Percentiles rank a stretch among this genome's conserved stretches.
These are phyloP conservation scores for Chaetodon trifasciatus DNA, from an alignment of 2,797 vertebrate genomes.

Conservation along the genomic window DNA sequence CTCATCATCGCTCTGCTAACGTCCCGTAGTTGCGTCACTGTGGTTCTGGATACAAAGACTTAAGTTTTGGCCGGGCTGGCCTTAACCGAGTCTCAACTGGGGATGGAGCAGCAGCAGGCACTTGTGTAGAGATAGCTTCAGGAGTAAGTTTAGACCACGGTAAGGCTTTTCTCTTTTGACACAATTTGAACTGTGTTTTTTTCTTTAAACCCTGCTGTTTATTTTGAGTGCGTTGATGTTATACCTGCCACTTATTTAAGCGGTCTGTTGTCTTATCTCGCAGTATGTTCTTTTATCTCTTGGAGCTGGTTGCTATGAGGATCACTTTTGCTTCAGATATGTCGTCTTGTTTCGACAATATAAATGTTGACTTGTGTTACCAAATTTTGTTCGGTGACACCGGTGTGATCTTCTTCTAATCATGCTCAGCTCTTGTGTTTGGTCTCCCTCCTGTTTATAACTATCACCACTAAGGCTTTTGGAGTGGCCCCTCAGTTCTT, in stretches of 20 bases:
- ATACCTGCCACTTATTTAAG: conserved; percentile 1
- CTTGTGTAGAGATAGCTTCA: conserved; percentile 48
- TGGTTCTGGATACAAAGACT: conserved; percentile 79
- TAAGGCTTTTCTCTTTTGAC: conserved; percentile 65
- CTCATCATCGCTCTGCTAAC: conserved; percentile 78
- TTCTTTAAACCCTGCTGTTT: conserved; percentile 4
- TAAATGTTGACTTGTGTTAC: neutral
- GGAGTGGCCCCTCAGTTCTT: conserved; percentile 45
- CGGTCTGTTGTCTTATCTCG: neutral
- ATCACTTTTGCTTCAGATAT: neutral
- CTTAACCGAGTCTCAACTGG: conserved; percentile 66
- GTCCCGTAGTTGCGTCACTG: conserved; percentile 80
- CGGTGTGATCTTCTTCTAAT: neutral
- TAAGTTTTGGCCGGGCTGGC: conserved; percentile 73
- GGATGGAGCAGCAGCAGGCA: conserved; percentile 61
- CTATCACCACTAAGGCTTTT: conserved; percentile 15
- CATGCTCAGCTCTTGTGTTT: conserved; percentile 1
- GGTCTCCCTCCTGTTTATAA: conserved; percentile 42
- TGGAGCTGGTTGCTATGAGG: neutral
- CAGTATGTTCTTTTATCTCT: conserved; percentile 24
- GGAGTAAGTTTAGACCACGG: conserved; percentile 57
- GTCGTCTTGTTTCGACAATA: neutral
- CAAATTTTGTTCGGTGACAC: neutral
- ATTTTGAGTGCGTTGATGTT: neutral
- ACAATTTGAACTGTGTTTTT: conserved; percentile 5